phyloP scores from a whole-genome alignment of 2,113 vertebrate genomes.

The Lethenteron reissneri region DNA sequence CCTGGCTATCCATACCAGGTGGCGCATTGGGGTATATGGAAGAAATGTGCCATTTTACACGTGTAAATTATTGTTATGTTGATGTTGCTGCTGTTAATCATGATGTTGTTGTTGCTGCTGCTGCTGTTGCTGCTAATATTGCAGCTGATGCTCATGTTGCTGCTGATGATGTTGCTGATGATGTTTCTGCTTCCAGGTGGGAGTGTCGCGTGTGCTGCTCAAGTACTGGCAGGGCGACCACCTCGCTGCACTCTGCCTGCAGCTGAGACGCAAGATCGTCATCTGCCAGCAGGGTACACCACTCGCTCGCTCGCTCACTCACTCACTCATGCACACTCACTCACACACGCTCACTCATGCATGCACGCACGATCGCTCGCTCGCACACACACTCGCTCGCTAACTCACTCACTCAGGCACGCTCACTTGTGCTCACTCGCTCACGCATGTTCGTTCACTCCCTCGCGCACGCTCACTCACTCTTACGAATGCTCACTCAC shows the following conservation, averaged over 20 bases:
- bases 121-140: no score
- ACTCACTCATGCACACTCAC: background rate
- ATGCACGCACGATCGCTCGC: background rate
- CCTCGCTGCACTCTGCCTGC: slow-evolving; percentile 57
- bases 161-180: no score
- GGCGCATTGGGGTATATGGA: no score
- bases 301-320: background rate
- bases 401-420: background rate
- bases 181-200: slow-evolving; percentile 32
- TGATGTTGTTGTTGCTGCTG: no score
- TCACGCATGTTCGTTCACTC: background rate
- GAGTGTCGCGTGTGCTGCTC: slow-evolving; percentile 60
- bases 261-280: slow-evolving; percentile 56
- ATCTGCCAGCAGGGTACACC: slow-evolving; percentile 83
- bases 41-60: no score
- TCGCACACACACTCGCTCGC: background rate
- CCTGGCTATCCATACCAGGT: no score
- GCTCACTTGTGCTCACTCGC: background rate
- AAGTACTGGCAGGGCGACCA: slow-evolving; percentile 76
- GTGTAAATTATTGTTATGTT: no score
- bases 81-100: no score
- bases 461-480: background rate
- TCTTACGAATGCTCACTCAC: background rate
- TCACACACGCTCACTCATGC: background rate
- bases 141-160: no score